phyloP scores from a whole-genome alignment of 2,888 invertebrate species.

The Caenorhabditis drosophilae region DNA sequence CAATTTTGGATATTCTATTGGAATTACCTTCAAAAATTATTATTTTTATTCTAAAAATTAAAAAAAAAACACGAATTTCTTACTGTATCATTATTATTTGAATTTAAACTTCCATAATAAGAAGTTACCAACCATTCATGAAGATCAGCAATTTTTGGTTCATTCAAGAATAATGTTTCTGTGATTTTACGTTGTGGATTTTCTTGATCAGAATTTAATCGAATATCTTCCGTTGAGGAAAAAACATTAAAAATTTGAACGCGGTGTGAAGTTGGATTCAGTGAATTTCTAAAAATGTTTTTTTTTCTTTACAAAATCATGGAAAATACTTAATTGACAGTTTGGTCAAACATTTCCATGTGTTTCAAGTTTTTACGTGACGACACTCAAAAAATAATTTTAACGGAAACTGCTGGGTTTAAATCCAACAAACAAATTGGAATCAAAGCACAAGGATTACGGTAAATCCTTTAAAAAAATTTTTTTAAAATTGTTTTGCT shows the following conservation, averaged over 20 bases:
- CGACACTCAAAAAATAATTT: no score
- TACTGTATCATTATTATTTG: slow-evolving; percentile 12
- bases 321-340: no score
- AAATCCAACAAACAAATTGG: no score
- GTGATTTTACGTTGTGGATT: not conserved
- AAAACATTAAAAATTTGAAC: not conserved
- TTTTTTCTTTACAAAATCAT: no score
- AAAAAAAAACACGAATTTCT: not conserved
- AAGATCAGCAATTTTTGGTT: slow-evolving; percentile 10
- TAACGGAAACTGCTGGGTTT: no score
- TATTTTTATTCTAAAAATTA: not conserved
- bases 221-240: not conserved
- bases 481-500: no score
- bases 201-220: not conserved
- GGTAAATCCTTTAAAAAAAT: no score
- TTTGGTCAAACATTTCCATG: no score
- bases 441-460: no score
- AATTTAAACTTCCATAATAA: slow-evolving; percentile 23
- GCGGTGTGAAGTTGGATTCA: not conserved
- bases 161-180: no score
- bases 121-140: slow-evolving; percentile 33
- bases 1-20: not conserved
- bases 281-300: no score
- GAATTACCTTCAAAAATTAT: slow-evolving; percentile 12
- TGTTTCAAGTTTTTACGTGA: no score